Percentiles rank a stretch among this genome's conserved stretches.
These are phyloP conservation scores for Sialia sialis DNA, from an alignment of 2,113 vertebrate genomes.

Conservation along the genomic window DNA sequence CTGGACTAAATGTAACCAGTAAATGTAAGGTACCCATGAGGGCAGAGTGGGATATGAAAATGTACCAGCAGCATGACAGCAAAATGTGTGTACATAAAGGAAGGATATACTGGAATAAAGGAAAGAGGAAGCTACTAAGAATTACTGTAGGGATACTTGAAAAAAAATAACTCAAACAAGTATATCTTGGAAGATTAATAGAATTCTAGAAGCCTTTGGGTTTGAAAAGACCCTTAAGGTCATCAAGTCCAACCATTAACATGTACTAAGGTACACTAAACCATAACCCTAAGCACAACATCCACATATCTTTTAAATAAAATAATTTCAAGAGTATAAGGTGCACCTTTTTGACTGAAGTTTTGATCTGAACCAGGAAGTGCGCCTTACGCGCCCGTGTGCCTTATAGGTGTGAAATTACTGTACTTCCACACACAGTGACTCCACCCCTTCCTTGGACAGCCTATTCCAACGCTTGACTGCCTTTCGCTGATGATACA, in stretches of 20 bases:
- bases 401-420: too few species aligned
- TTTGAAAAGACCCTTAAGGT: background rate
- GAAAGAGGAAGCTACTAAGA: background rate
- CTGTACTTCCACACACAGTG: background rate
- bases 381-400: too few species aligned
- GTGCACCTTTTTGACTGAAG: too few species aligned
- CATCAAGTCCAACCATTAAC: background rate
- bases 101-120: background rate
- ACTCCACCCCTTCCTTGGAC: background rate
- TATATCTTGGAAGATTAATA: background rate
- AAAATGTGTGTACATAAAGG: background rate
- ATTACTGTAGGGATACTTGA: background rate
- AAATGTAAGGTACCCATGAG: background rate
- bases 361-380: too few species aligned
- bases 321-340: too few species aligned
- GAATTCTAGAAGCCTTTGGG: background rate
- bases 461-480: background rate
- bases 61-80: background rate
- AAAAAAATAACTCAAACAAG: background rate
- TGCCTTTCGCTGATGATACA: background rate
- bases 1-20: background rate
- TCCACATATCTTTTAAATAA: accelerated
- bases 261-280: background rate
- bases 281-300: background rate
- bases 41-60: background rate